Evolutionary conservation across 1,140 invertebrate species (phyloP), one percentile per base, ranked within the genome.

Genomic region (Nylanderia fulva): DNA sequence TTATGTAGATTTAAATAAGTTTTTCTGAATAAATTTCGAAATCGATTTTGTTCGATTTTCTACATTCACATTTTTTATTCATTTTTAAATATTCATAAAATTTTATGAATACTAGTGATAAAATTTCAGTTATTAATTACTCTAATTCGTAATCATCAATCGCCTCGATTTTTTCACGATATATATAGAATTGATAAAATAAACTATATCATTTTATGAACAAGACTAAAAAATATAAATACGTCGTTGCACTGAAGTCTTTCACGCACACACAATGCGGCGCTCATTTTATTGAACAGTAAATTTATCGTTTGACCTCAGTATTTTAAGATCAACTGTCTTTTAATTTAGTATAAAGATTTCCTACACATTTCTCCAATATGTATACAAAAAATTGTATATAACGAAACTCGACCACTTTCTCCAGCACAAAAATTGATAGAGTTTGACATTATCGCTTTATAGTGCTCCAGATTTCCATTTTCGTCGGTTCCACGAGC

Each of bases 391-490:
- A 56, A 4, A 1, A 1, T 13, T 21, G 13, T 13, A 56, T 54
- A 56, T 39, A 27, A 56, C 42, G 29, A 63, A 29, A 75, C 60
- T 75, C 24, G 24, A 24, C 64, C 33, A 42, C 24, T 71, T 82
- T 68, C 42, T 68, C 11, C 21, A 2, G 61, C 5, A 82, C 18
- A 71, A 71, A 71, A 82, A 82, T 71, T 36, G 27, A 58, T 63
- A 64, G 54, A 60, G 68, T 85, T 88, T 84, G 54, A 68, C 58
- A 77, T 86, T 86, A 72, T 82, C 66, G 77, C 52, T 80, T 69
- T 24, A 15, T 45, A 39, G 36, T 13, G 11, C 77, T 42, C 36
- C 77, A 42, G 66, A 82, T 82, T 72, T 82, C 77, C 77, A 82
- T 82, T 82, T 82, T 82, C 52, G 77, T 36, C 52, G 77, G 52